Evolutionary conservation across 2,888 invertebrate species (phyloP).

Genomic region (Poecilobothrus nobilitatus): DNA sequence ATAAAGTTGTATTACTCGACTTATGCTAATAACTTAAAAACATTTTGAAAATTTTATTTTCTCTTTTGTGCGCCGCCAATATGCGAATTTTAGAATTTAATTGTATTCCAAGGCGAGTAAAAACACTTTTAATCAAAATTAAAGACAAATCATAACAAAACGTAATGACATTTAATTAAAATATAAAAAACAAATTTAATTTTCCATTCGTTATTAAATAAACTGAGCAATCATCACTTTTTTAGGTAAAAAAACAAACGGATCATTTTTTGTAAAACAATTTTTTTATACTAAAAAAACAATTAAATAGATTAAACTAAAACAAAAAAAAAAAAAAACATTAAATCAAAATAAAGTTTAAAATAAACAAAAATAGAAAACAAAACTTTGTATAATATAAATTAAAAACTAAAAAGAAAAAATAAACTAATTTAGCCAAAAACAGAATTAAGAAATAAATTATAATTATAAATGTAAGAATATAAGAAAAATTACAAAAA

Average conservation of each 20-base stretch:
- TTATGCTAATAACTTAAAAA: too few species aligned
- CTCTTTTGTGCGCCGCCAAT: too few species aligned
- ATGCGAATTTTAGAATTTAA: too few species aligned
- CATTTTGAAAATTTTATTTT: too few species aligned
- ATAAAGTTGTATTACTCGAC: too few species aligned
- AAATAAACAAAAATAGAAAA: neutral
- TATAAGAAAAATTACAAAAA: too few species aligned
- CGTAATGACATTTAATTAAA: too few species aligned
- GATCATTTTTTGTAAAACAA: neutral
- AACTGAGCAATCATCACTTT: neutral
- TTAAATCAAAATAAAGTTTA: neutral
- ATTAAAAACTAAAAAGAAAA: neutral
- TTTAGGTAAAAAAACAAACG: neutral
- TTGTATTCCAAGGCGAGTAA: too few species aligned
- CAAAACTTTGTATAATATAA: neutral
- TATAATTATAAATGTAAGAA: constrained; percentile 1
- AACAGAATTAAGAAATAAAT: neutral
- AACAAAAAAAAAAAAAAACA: neutral
- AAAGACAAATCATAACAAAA: too few species aligned
- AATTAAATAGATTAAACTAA: neutral
- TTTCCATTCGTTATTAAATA: neutral
- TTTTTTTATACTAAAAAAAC: neutral
- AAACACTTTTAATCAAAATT: too few species aligned
- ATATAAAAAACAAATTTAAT: too few species aligned
- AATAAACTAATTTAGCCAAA: neutral